phyloP scores from a whole-genome alignment of 2,113 vertebrate species.

The Shinisaurus crocodilurus region DNA sequence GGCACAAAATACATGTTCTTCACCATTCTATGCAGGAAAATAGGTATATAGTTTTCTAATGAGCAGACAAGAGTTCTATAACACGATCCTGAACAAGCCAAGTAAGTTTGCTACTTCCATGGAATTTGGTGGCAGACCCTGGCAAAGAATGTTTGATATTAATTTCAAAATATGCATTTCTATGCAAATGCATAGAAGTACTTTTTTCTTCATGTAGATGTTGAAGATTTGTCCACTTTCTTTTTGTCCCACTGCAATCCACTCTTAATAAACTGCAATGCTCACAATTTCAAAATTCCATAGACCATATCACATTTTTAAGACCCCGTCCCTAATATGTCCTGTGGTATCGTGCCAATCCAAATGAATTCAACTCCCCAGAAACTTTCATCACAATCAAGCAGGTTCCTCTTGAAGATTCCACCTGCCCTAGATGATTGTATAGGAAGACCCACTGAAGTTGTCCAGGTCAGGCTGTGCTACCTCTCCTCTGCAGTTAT shows the following conservation, averaged over 20 bases:
- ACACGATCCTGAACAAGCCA: not conserved
- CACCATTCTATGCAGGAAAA: not conserved
- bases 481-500: not conserved
- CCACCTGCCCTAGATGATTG: not conserved
- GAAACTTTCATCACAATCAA: not conserved
- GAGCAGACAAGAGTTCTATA: not conserved
- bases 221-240: not conserved
- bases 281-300: not conserved
- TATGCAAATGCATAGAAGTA: not conserved
- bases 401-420: not conserved
- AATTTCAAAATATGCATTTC: not conserved
- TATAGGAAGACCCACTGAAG: not conserved
- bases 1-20: not conserved
- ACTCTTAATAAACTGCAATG: no score
- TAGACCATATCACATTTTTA: no score
- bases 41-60: not conserved
- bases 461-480: not conserved
- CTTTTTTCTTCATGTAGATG: not conserved
- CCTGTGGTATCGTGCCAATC: not conserved
- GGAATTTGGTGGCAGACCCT: not conserved
- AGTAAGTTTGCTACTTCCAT: not conserved
- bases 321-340: not conserved
- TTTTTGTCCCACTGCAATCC: not conserved
- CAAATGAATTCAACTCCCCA: not conserved
- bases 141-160: not conserved